Evolutionary conservation across 2,888 invertebrate species (phyloP).

Genomic region (Meghimatium bilineatum): DNA sequence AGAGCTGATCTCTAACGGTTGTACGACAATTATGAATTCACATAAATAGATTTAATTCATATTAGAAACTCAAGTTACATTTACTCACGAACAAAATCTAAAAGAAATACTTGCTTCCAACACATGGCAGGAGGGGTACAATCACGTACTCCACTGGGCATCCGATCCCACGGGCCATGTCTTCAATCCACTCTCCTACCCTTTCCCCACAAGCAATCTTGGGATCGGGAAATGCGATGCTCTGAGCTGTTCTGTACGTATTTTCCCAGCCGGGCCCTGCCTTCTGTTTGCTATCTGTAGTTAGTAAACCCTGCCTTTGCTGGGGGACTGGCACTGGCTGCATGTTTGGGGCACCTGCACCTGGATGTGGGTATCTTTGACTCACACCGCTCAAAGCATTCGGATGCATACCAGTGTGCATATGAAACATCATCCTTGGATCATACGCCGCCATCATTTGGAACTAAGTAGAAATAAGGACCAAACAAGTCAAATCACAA

Average conservation of each 20-base stretch:
- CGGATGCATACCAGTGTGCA: conserved; percentile 27
- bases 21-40: too few species aligned
- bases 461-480: not conserved
- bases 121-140: conserved; percentile 53
- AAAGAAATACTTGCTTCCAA: conserved; percentile 51
- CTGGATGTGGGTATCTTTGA: conserved; percentile 12
- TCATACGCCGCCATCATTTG: conserved; percentile 30
- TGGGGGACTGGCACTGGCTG: not conserved
- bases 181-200: conserved; percentile 51
- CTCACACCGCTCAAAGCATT: not conserved
- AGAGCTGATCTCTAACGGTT: too few species aligned
- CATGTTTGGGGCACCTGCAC: not conserved
- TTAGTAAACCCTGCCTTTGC: not conserved
- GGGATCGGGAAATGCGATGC: conserved; percentile 53
- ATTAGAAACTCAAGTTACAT: too few species aligned
- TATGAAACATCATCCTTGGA: conserved; percentile 37
- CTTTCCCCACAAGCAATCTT: conserved; percentile 48
- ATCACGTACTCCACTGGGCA: conserved; percentile 55
- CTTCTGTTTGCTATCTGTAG: not conserved
- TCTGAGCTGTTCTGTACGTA: conserved; percentile 55
- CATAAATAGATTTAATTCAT: too few species aligned
- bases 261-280: conserved; percentile 51
- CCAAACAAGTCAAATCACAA: not conserved
- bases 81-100: not conserved
- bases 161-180: conserved; percentile 52